Percentiles rank a stretch among this genome's conserved stretches.
Evolutionary conservation across 2,888 invertebrate species (phyloP).

Genomic region (Chrysolina haemoptera): DNA sequence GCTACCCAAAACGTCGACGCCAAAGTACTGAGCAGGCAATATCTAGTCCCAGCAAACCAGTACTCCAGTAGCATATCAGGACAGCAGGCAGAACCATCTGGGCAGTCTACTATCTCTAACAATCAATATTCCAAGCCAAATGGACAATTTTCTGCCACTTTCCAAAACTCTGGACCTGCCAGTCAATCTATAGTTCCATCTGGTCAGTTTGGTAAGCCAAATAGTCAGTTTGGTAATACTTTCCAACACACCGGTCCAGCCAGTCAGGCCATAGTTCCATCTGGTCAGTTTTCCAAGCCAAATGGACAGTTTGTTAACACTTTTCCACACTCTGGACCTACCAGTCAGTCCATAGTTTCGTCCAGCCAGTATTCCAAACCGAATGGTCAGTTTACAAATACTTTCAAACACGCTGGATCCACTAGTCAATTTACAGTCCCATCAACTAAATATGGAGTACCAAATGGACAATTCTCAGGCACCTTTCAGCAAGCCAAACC

Average conservation of each 20-base stretch:
- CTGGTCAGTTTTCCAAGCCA: background rate
- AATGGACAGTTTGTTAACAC: background rate
- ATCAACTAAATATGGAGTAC: background rate
- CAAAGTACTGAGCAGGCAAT: conserved; percentile 12
- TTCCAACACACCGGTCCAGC: background rate
- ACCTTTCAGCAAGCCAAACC: background rate
- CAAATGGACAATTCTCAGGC: background rate
- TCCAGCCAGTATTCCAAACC: background rate
- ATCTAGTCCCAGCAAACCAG: conserved; percentile 7
- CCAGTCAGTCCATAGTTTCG: background rate
- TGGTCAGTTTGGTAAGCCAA: background rate
- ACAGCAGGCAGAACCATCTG: conserved; percentile 15
- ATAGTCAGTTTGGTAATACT: background rate
- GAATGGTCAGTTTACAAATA: background rate
- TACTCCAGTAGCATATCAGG: background rate
- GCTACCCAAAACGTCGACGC: background rate
- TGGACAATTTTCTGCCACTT: background rate
- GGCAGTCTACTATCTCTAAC: background rate
- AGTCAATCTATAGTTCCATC: background rate
- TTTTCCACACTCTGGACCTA: background rate
- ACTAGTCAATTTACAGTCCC: background rate
- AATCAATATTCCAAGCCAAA: conserved; percentile 25
- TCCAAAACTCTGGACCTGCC: background rate
- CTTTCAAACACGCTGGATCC: background rate
- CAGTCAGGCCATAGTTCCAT: background rate